phyloP scores from a whole-genome alignment of 2,797 vertebrate genomes.

The Lepidocolaptes lacrymiger region DNA sequence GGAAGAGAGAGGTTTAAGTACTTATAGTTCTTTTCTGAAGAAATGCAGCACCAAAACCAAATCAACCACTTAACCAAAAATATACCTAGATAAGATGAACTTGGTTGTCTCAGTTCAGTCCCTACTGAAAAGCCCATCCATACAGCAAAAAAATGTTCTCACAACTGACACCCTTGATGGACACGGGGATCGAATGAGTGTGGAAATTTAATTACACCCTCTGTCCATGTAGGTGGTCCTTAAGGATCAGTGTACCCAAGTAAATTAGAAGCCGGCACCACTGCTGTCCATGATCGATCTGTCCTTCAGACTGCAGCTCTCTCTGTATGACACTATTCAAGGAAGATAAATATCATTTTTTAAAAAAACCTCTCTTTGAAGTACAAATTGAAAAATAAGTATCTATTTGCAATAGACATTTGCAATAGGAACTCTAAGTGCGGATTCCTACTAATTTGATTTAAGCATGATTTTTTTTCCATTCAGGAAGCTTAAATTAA shows the following conservation, averaged over 20 bases:
- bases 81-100: background rate
- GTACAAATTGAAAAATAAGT: constrained; percentile 19
- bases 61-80: background rate
- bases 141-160: background rate
- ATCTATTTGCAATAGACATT: background rate
- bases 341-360: background rate
- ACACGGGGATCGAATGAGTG: background rate
- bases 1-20: background rate
- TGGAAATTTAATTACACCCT: constrained; percentile 9
- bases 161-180: background rate
- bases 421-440: constrained; percentile 37
- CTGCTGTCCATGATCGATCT: background rate
- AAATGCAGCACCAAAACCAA: background rate
- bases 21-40: background rate
- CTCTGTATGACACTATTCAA: background rate
- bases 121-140: background rate
- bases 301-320: background rate
- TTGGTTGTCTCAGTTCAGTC: background rate
- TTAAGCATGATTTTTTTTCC: constrained; percentile 59
- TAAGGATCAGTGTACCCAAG: background rate
- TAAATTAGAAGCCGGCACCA: background rate
- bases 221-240: background rate
- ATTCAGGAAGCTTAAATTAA: constrained; percentile 60
- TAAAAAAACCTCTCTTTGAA: background rate
- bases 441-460: constrained; percentile 59